phyloP scores from a whole-genome alignment of 2,113 vertebrate species.

The Plotosus lineatus region DNA sequence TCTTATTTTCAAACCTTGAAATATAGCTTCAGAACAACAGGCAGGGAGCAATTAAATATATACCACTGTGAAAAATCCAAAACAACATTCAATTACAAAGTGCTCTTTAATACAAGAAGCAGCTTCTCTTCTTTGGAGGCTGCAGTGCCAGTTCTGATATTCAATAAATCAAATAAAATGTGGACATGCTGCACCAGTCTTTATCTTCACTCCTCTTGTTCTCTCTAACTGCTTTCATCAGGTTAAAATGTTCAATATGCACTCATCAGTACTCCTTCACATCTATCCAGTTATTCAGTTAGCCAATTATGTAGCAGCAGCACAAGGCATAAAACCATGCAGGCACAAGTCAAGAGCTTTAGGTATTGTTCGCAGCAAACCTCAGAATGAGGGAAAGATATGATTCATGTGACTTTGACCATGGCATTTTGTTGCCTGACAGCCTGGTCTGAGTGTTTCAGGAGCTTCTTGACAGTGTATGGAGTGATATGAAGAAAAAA shows the following conservation, averaged over 20 bases:
- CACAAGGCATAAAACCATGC: not conserved
- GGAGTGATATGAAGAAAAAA: no score
- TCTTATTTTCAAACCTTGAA: not conserved
- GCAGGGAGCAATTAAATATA: not conserved
- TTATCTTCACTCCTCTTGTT: not conserved
- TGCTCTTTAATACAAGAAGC: slow-evolving; percentile 21
- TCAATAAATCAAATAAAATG: not conserved
- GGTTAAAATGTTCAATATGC: not conserved
- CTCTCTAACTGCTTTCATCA: not conserved
- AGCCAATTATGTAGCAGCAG: not conserved
- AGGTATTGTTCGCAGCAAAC: not conserved
- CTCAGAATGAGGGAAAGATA: not conserved
- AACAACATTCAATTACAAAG: slow-evolving; percentile 16
- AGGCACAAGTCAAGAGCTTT: not conserved
- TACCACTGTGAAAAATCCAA: slow-evolving; percentile 30
- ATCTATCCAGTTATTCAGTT: not conserved
- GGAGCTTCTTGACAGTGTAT: no score
- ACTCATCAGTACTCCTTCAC: not conserved
- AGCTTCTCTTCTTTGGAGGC: not conserved
- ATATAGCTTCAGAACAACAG: not conserved
- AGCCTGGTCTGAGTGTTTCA: not conserved
- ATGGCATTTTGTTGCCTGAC: not conserved
- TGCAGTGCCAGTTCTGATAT: not conserved
- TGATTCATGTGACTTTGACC: not conserved
- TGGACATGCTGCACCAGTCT: not conserved